Percentiles rank a stretch among this genome's conserved stretches.
phyloP scores from a whole-genome alignment of 2,888 invertebrate genomes.

The Phyllotreta cruciferae region DNA sequence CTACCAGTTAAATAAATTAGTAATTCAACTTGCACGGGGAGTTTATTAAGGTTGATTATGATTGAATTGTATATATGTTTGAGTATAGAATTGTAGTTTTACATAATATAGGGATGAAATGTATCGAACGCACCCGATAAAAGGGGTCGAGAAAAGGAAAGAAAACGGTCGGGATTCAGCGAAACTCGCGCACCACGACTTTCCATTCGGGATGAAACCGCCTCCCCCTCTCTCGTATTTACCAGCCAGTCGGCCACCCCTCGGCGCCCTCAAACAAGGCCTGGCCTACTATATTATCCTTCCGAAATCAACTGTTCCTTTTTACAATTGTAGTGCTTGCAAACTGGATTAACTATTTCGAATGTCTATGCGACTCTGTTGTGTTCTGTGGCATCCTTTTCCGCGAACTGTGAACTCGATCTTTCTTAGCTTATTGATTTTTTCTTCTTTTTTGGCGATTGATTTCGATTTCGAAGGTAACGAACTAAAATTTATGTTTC shows the following conservation, averaged over 20 bases:
- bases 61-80: no score
- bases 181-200: slow-evolving; percentile 41
- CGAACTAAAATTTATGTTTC: slow-evolving; percentile 32
- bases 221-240: slow-evolving; percentile 50
- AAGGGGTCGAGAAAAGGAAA: slow-evolving; percentile 30
- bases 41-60: no score
- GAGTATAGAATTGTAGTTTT: slow-evolving; percentile 20
- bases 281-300: slow-evolving; percentile 43
- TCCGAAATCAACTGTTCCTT: slow-evolving; percentile 40
- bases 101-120: slow-evolving; percentile 31
- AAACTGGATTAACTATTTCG: slow-evolving; percentile 35
- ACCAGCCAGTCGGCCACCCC: slow-evolving; percentile 51
- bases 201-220: slow-evolving; percentile 45
- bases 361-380: slow-evolving; percentile 38
- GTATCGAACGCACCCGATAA: slow-evolving; percentile 32
- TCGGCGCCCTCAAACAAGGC: slow-evolving; percentile 44
- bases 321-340: slow-evolving; percentile 37
- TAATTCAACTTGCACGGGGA: no score
- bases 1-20: no score
- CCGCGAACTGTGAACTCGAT: slow-evolving; percentile 43
- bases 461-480: slow-evolving; percentile 45
- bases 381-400: slow-evolving; percentile 40
- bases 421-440: slow-evolving; percentile 46
- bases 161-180: slow-evolving; percentile 26
- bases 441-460: slow-evolving; percentile 46